Percentiles rank a stretch among this genome's conserved stretches.
These are phyloP conservation scores for Nineta flava DNA, from an alignment of 2,888 invertebrate species.

Conservation along the genomic window DNA sequence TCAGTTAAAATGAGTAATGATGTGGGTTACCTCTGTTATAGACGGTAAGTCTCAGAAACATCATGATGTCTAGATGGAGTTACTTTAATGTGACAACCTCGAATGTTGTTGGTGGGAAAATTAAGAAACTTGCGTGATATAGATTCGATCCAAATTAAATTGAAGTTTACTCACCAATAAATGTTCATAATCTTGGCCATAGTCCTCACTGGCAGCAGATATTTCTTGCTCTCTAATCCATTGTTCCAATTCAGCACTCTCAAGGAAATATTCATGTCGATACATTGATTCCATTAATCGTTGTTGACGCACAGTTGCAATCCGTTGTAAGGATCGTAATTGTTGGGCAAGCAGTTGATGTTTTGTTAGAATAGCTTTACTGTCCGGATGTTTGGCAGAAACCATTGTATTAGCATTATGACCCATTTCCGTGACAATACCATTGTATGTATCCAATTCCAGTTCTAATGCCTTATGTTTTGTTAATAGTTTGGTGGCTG, in stretches of 20 bases:
- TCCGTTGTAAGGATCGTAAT: conserved; percentile 62
- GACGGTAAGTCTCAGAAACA: no score
- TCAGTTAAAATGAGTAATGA: no score
- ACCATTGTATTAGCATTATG: conserved; percentile 72
- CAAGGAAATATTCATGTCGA: conserved; percentile 76
- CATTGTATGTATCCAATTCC: conserved; percentile 81
- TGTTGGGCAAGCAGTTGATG: conserved; percentile 63
- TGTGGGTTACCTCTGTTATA: no score
- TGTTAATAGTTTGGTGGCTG: conserved; percentile 82
- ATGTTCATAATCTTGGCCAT: conserved; percentile 89
- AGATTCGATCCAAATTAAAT: background rate
- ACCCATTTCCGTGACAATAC: conserved; percentile 85
- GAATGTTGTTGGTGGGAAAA: conserved; percentile 1
- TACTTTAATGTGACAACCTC: no score
- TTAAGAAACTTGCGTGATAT: background rate
- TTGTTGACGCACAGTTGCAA: conserved; percentile 63
- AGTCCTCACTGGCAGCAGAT: conserved; percentile 81
- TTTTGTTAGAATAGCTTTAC: conserved; percentile 60
- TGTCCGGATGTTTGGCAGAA: conserved; percentile 64
- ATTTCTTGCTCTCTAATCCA: conserved; percentile 88
- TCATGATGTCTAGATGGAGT: no score
- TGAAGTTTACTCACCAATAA: conserved; percentile 40
- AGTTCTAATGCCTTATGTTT: conserved; percentile 90
- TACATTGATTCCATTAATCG: conserved; percentile 83
- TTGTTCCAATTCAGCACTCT: conserved; percentile 75